Evolutionary conservation across 1,140 invertebrate genomes (phyloP), one percentile per base, ranked within the genome.

Genomic region (Drosophila parvula): DNA sequence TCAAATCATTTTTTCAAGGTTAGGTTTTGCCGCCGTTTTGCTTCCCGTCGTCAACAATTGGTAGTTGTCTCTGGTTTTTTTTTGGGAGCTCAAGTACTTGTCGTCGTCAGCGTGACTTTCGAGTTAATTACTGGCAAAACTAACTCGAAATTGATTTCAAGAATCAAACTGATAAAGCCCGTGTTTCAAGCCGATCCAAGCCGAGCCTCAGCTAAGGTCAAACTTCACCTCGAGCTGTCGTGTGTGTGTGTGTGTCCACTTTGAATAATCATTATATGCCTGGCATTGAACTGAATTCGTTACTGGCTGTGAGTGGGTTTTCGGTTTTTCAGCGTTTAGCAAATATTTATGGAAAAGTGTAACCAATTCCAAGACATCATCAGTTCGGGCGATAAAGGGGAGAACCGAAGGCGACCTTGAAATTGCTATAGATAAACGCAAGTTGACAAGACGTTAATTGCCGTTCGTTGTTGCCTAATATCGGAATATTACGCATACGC

Each of bases 211-310:
- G 53, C 36, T 77, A 36, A 77, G 74, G 71, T 64, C 62, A 65
- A 57, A 81, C 48, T 78, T 77, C 56, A 51, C 30, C 59, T 79
- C 73, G 78, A 79, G 47, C 59, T 73, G 79, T 71, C 78, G 67
- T 55, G 51, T 69, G 22, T 22, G 22, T 22, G 22, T 22, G 22
- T 57, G 44, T 79, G 55, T 81, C 43, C 58, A 63, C 68, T 77
- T 74, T 61, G 63, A 67, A 78, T 80, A 75, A 75, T 84, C 67
- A 89, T 84, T 69, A 55, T n/a, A 22, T 70, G 38, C 64, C 63
- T 89, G 84, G 74, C 84, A 89, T 90, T 89, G 84, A 89, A 74
- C 85, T 78, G 61, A 73, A 84, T 89, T 73, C 40, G 38, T 41
- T 32, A 27, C 65, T 69, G 50, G 50, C 44, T 16, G 34, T 44